Percentiles rank a stretch among this genome's conserved stretches.
Evolutionary conservation across 30 jellyfish, hydroid and myxozoan genomes (phyloP).

Genomic region (Rhopilema esculentum): DNA sequence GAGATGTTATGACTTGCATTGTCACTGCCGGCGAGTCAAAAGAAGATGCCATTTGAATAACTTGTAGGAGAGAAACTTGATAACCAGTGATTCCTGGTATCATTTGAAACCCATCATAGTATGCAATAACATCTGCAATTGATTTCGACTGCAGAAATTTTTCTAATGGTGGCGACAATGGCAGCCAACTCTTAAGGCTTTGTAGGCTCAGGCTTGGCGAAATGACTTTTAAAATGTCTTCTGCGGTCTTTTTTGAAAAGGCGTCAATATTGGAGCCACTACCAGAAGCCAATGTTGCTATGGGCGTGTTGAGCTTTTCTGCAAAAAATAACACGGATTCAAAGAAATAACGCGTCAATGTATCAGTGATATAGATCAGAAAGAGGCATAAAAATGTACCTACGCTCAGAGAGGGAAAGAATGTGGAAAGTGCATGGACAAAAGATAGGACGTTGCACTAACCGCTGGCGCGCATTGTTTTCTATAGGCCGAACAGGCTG

Average conservation of each 20-base stretch:
- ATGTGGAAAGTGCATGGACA: too few species aligned
- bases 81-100: background rate
- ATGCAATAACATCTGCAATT: conserved; percentile 9
- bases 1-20: background rate
- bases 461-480: too few species aligned
- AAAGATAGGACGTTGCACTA: too few species aligned
- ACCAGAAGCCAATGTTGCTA: background rate
- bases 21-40: conserved; percentile 20
- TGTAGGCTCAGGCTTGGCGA: conserved; percentile 5
- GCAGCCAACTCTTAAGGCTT: background rate
- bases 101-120: conserved; percentile 17
- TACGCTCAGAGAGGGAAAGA: too few species aligned
- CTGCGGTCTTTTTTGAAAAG: conserved; percentile 9
- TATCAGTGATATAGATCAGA: too few species aligned
- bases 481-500: too few species aligned
- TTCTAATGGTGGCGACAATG: conserved; percentile 19
- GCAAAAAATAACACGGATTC: background rate
- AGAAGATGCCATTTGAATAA: conserved; percentile 1
- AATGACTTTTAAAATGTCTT: background rate
- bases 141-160: conserved; percentile 13
- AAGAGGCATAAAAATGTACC: too few species aligned
- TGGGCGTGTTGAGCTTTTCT: conserved; percentile 20
- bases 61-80: background rate
- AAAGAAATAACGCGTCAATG: too few species aligned
- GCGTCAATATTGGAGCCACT: background rate